Percentiles rank a stretch among this genome's conserved stretches.
These are phyloP conservation scores for Vespertilio murinus DNA, from an alignment of 2,797 vertebrate genomes.

Conservation along the genomic window DNA sequence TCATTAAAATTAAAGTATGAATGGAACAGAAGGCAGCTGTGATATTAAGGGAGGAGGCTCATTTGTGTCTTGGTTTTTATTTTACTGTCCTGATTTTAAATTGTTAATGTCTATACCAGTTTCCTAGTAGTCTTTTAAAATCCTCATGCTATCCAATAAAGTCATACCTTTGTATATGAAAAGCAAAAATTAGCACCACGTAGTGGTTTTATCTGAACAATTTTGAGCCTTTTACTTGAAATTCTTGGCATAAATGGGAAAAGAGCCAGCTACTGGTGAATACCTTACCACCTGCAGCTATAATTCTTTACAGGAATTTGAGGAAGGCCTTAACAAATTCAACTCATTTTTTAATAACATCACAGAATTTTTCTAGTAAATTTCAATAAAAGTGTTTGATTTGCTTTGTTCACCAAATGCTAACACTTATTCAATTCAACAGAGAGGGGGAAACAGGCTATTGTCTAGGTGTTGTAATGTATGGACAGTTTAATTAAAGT, in stretches of 20 bases:
- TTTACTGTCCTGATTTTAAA: constrained; percentile 29
- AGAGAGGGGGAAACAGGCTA: background rate
- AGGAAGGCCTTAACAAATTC: background rate
- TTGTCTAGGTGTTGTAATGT: constrained; percentile 12
- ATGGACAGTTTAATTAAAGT: constrained; percentile 53
- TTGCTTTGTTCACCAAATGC: constrained; percentile 47
- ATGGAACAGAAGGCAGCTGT: background rate
- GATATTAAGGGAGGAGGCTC: background rate
- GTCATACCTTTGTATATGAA: background rate
- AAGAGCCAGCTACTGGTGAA: background rate
- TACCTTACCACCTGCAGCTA: background rate
- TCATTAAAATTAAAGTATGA: constrained; percentile 28
- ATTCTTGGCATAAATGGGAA: constrained; percentile 21
- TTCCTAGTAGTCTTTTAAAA: constrained; percentile 10
- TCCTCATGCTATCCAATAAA: background rate
- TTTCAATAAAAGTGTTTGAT: constrained; percentile 49
- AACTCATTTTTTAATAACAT: background rate
- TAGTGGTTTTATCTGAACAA: background rate
- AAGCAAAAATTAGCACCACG: background rate
- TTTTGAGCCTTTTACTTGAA: constrained; percentile 32
- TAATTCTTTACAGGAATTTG: background rate
- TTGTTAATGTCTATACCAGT: background rate
- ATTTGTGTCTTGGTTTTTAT: constrained; percentile 23
- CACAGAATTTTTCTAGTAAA: constrained; percentile 40
- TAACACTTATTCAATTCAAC: constrained; percentile 40